These are phyloP conservation scores for Cyclargus thomasi DNA, from an alignment of 1,140 invertebrate species.

Conservation along the genomic window DNA sequence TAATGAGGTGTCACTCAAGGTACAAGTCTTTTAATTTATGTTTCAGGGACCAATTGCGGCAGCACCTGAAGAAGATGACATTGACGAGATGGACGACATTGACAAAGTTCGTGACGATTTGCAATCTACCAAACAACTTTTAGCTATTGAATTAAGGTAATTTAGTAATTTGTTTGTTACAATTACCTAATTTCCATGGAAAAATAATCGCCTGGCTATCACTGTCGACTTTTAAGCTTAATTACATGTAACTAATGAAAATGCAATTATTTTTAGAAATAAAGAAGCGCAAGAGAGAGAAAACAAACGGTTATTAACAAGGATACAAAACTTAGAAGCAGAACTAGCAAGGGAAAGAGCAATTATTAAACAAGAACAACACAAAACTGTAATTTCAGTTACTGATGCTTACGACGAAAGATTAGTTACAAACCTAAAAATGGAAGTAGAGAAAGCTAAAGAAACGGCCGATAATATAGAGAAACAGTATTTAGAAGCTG, in stretches of 20 bases:
- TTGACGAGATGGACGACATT: constrained; percentile 91
- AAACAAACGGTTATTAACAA: constrained; percentile 87
- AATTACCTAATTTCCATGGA: too few species aligned
- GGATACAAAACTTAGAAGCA: constrained; percentile 85
- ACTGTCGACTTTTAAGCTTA: too few species aligned
- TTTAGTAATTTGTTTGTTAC: too few species aligned
- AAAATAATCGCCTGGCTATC: too few species aligned
- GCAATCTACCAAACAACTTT: constrained; percentile 92
- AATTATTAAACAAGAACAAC: constrained; percentile 76
- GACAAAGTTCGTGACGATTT: constrained; percentile 93
- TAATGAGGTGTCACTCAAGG: too few species aligned
- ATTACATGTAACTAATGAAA: neutral
- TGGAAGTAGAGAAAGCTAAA: constrained; percentile 84
- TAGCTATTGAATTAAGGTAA: constrained; percentile 85
- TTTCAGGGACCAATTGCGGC: constrained; percentile 42
- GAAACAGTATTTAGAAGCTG: constrained; percentile 83
- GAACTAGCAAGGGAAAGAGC: constrained; percentile 82
- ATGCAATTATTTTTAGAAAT: constrained; percentile 73
- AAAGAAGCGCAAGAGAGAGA: constrained; percentile 90
- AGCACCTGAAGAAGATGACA: constrained; percentile 76
- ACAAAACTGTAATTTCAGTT: constrained; percentile 76
- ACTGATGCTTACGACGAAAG: constrained; percentile 76
- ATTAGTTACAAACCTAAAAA: constrained; percentile 81
- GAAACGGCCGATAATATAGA: constrained; percentile 87
- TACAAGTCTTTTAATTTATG: too few species aligned